These are phyloP conservation scores for Bombyx huttoni DNA, from an alignment of 2,888 invertebrate genomes.

Conservation along the genomic window DNA sequence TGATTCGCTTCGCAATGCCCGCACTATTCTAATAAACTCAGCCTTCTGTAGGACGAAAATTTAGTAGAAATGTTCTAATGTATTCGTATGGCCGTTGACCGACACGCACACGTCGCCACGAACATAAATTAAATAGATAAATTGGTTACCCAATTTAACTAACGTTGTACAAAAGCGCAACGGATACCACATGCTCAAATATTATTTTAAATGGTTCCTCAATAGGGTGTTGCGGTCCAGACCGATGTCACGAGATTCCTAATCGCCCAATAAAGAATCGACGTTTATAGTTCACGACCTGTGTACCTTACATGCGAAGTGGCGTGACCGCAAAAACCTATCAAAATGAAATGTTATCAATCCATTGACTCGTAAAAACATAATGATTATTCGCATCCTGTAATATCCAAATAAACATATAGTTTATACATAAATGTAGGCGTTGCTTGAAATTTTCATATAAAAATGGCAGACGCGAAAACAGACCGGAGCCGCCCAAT, in stretches of 20 bases:
- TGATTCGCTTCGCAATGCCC: constrained; percentile 57
- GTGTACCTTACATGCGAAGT: constrained; percentile 60
- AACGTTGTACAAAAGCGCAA: constrained; percentile 9
- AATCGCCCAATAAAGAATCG: constrained; percentile 58
- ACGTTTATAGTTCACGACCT: constrained; percentile 33
- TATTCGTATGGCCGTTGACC: constrained; percentile 68
- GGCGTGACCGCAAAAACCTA: constrained; percentile 68
- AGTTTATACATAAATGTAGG: not conserved
- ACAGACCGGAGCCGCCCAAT: constrained; percentile 48
- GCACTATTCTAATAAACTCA: constrained; percentile 67
- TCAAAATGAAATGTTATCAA: constrained; percentile 52
- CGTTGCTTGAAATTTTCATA: constrained; percentile 24
- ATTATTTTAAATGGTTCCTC: constrained; percentile 37
- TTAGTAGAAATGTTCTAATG: constrained; percentile 71
- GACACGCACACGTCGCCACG: constrained; percentile 35
- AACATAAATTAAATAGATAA: constrained; percentile 28
- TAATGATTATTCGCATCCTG: constrained; percentile 52
- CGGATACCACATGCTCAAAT: constrained; percentile 34
- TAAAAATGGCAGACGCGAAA: constrained; percentile 47
- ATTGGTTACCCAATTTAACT: constrained; percentile 19
- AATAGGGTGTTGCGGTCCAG: constrained; percentile 37
- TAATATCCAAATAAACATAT: constrained; percentile 7
- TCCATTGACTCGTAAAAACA: constrained; percentile 50
- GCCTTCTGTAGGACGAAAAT: constrained; percentile 73
- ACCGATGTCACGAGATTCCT: constrained; percentile 42